phyloP scores from a whole-genome alignment of 1,140 invertebrate species.

The Drosophila pruinosa region DNA sequence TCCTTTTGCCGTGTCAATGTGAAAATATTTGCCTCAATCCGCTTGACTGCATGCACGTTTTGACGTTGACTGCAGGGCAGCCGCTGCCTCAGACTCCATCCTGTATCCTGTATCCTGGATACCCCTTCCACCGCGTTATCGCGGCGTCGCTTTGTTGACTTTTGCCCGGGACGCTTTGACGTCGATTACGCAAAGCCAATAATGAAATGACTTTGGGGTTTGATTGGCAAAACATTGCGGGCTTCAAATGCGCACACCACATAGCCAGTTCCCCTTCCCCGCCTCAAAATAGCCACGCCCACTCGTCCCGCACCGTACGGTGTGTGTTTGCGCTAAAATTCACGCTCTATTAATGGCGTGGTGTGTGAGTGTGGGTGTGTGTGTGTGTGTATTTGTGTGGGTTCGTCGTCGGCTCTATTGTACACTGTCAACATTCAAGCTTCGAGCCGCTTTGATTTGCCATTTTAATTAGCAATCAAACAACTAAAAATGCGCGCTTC shows the following conservation, averaged over 20 bases:
- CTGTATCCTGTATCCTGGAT: background rate
- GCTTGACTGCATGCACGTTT: conserved; percentile 78
- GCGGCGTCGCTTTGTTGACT: conserved; percentile 61
- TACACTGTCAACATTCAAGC: conserved; percentile 62
- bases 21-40: conserved; percentile 80
- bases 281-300: conserved; percentile 7
- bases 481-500: conserved; percentile 33
- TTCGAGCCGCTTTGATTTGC: conserved; percentile 61
- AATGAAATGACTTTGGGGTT: conserved; percentile 82
- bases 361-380: conserved; percentile 11
- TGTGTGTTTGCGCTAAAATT: conserved; percentile 73
- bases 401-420: conserved; percentile 30
- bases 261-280: background rate
- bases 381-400: conserved; percentile 1
- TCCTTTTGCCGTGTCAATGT: conserved; percentile 73
- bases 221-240: conserved; percentile 81
- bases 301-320: background rate
- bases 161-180: conserved; percentile 74
- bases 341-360: conserved; percentile 75
- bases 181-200: conserved; percentile 82
- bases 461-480: conserved; percentile 76
- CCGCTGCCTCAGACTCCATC: background rate
- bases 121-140: conserved; percentile 14
- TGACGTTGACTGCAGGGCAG: conserved; percentile 62
- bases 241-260: conserved; percentile 64